Percentiles rank a stretch among this genome's conserved stretches.
Conservation (phyloP, 2,113 vertebrate genomes). For the Litocranius walleri region DNA sequence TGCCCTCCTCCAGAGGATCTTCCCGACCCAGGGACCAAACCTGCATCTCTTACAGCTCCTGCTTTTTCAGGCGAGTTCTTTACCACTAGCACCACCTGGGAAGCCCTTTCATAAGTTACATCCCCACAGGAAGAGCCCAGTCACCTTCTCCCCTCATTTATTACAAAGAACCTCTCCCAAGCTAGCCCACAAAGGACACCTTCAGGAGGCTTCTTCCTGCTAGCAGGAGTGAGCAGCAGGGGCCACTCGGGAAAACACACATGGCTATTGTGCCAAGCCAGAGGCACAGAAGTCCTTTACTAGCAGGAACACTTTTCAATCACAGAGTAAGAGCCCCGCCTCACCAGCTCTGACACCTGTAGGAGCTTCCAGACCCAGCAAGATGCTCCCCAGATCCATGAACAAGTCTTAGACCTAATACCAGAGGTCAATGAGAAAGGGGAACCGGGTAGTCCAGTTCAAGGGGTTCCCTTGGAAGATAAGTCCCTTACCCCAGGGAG, state of each 20-base stretch:
- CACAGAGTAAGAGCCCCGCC: background rate
- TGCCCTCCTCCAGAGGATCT: background rate
- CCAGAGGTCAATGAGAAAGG: background rate
- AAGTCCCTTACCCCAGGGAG: accelerated
- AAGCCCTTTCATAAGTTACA: background rate
- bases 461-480: background rate
- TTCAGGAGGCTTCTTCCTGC: background rate
- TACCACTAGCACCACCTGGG: accelerated
- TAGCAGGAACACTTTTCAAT: background rate
- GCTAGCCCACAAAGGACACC: background rate
- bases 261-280: background rate
- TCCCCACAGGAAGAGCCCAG: background rate
- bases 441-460: accelerated
- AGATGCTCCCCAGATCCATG: background rate
- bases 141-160: too few relatives aligned
- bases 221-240: accelerated
- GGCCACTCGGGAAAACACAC: background rate
- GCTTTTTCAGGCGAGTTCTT: background rate
- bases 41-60: background rate
- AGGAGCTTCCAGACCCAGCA: background rate
- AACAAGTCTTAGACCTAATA: background rate
- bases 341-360: background rate
- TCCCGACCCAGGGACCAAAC: background rate
- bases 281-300: background rate
- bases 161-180: background rate